A percentile compares a stretch with the other conserved stretches of the same genome.
phyloP scores from a whole-genome alignment of 2,888 invertebrate species.

The Coremacera marginata region DNA sequence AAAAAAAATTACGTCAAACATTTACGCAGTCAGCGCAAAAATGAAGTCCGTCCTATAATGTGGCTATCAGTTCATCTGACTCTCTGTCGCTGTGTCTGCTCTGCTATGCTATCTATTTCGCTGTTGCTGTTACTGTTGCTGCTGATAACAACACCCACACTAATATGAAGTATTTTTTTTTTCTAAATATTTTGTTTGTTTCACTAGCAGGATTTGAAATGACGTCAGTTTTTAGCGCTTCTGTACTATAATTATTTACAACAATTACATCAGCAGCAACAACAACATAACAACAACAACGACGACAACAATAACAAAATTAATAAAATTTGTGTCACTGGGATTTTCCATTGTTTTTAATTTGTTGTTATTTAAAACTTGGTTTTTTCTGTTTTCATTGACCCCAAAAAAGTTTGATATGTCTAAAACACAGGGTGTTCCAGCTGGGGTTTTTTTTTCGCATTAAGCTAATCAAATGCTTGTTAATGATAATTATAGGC shows the following conservation, averaged over 20 bases:
- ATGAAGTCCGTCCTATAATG: no score
- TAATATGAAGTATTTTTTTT: not conserved
- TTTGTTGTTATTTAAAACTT: not conserved
- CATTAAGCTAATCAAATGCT: not conserved
- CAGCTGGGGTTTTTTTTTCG: not conserved
- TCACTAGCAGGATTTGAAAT: not conserved
- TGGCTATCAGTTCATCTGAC: no score
- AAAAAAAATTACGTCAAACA: no score
- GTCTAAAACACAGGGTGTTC: not conserved
- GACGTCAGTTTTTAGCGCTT: not conserved
- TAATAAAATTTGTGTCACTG: not conserved
- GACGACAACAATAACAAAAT: no score
- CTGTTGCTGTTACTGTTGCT: not conserved
- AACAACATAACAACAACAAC: no score
- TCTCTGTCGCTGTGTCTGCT: no score
- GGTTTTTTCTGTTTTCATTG: not conserved
- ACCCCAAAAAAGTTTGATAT: not conserved
- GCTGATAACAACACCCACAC: not conserved
- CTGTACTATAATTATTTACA: no score
- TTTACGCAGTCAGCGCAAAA: no score
- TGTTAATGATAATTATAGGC: no score
- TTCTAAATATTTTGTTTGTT: no score
- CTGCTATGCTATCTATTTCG: not conserved
- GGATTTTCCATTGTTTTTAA: conserved; percentile 1
- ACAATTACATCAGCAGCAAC: no score